A percentile compares a stretch with the other conserved stretches of the same genome.
Conservation (phyloP, 2,797 vertebrate genomes). For the Chrosomus eos region DNA sequence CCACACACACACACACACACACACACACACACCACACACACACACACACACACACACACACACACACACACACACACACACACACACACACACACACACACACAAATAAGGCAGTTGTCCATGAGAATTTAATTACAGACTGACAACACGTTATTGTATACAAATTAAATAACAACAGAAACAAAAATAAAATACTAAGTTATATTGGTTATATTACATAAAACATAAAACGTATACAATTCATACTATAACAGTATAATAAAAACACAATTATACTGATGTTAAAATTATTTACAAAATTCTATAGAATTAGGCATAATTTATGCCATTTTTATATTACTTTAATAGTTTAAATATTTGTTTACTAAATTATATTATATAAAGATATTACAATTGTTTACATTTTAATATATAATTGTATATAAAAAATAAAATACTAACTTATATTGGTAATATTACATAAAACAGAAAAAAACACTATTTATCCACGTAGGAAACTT, state of each 20-base stretch:
- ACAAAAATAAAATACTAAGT: not conserved
- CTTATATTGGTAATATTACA: not conserved
- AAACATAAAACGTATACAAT: not conserved
- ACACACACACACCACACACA: not conserved
- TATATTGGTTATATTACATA: too few relatives aligned
- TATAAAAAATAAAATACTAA: not conserved
- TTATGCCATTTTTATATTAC: not conserved
- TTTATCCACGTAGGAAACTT: too few relatives aligned
- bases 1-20: too few relatives aligned
- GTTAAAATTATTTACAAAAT: too few relatives aligned
- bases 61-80: too few relatives aligned
- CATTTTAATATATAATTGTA: too few relatives aligned
- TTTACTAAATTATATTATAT: not conserved
- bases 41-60: not conserved
- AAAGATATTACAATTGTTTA: not conserved
- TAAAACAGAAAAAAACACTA: not conserved
- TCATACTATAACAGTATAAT: not conserved
- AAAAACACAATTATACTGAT: too few relatives aligned
- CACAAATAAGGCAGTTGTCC: not conserved
- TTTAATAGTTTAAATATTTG: too few relatives aligned
- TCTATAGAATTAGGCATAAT: too few relatives aligned
- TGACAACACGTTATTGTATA: not conserved
- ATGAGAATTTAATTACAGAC: not conserved
- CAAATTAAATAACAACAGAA: not conserved
- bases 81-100: too few relatives aligned